Conservation (phyloP, 2,888 invertebrate genomes). For the Eueremaeus valkanovi region DNA sequence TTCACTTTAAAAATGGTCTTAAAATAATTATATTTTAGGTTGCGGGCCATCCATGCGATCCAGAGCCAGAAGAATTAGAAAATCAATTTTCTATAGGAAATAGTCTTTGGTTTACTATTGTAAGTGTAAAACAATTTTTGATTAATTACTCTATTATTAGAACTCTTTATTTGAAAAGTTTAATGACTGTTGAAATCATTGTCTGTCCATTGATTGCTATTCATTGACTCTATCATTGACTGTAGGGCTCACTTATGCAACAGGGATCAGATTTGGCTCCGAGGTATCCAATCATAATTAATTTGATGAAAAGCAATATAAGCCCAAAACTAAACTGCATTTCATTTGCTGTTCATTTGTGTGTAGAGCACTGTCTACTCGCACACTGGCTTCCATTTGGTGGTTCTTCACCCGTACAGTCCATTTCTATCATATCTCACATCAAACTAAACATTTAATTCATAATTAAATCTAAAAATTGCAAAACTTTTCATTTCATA, state of each 20-base stretch:
- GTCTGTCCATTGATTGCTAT: too few species aligned
- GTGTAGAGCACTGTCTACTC: slow-evolving; percentile 43
- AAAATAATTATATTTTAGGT: slow-evolving; percentile 3
- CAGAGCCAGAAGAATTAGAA: slow-evolving; percentile 42
- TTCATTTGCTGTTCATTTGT: background rate
- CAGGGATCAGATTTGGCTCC: slow-evolving; percentile 52
- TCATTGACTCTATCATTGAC: too few species aligned
- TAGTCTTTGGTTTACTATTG: slow-evolving; percentile 48
- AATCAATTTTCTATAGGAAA: slow-evolving; percentile 45
- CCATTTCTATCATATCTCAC: too few species aligned
- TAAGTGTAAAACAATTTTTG: slow-evolving; percentile 46
- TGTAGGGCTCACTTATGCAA: slow-evolving; percentile 55
- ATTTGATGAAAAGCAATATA: background rate
- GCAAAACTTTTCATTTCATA: too few species aligned
- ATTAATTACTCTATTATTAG: background rate
- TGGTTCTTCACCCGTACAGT: slow-evolving; percentile 46
- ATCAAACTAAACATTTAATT: too few species aligned
- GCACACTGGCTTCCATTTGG: slow-evolving; percentile 44
- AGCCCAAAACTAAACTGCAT: background rate
- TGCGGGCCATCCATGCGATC: slow-evolving; percentile 43
- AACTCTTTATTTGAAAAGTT: background rate
- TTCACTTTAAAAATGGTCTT: background rate
- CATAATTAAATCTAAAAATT: too few species aligned
- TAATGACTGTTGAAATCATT: background rate
- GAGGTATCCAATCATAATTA: slow-evolving; percentile 27